Base-by-base conservation (phyloP, 2,113 vertebrate species). In the Struthidea cinerea region DNA sequence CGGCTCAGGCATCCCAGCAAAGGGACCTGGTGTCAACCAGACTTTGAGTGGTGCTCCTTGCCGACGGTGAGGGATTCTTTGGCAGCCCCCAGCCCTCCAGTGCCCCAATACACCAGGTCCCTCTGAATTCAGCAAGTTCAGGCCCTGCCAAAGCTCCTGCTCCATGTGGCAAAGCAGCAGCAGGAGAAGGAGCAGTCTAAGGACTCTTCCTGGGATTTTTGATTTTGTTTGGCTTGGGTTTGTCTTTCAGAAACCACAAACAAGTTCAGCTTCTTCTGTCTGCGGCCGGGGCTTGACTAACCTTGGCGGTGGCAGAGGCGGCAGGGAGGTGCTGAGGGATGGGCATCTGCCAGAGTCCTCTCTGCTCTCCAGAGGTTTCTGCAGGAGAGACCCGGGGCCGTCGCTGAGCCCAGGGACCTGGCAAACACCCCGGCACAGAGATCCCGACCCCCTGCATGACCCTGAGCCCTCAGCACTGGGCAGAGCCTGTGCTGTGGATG, bases 231-330 rank as follows among this genome's bases (percentile, higher is more conserved):
- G 79, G 61, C 67, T 76, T 56, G 37, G 39, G 50, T 85, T 82
- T 74, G 61, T 75, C 70, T 82, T 64, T 56, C 46, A 87, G 47
- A 71, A 87, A 28, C 89, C 90, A 75, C 81, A 90, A 87, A 90
- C 80, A 18, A 85, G 91, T 94, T 87, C 13, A 65, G 60, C 86
- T 63, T 57, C 90, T 90, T 80, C 90, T 90, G 81, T 28, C 78
- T 49, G 56, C 3, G 4, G 63, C 80, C 3, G 11, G 35, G 11
- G 56, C 65, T 81, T 39, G 32, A 9, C 87, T 49, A 79, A 49
- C 56, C 52, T 30, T n/a, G 57, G 80, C 1, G 1, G 44, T 30
- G 88, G 32, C 59, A 67, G 55, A 49, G 74, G 59, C 2, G 0
- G 81, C 65, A 1, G 46, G 81, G 69, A 65, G 71, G 74, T 35